A percentile compares a stretch with the other conserved stretches of the same genome.
Conservation (phyloP, 2,113 vertebrate genomes). For the Otocyon megalotis region DNA sequence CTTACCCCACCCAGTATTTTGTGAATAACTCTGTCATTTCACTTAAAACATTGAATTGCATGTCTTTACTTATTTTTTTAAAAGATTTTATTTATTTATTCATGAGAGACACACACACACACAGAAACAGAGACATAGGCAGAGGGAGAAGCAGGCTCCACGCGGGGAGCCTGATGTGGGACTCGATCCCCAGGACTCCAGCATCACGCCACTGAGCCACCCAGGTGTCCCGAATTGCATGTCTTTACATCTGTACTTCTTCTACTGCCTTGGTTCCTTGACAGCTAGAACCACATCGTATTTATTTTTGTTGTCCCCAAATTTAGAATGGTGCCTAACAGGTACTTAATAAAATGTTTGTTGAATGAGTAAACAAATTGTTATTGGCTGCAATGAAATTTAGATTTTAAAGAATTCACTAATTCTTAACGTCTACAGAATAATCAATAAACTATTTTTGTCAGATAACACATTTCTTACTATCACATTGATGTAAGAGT, state of each 20-base stretch:
- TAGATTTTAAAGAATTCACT: conserved; percentile 13
- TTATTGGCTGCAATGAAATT: not conserved
- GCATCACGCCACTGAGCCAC: too few species aligned
- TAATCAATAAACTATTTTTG: not conserved
- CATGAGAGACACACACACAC: too few species aligned
- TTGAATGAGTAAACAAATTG: not conserved
- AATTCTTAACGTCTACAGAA: not conserved
- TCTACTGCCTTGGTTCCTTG: not conserved
- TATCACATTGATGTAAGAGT: not conserved
- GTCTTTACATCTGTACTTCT: not conserved
- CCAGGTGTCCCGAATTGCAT: not conserved
- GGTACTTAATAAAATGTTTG: not conserved
- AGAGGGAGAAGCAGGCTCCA: too few species aligned
- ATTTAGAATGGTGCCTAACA: not conserved
- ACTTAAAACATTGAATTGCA: not conserved
- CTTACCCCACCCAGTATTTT: not conserved
- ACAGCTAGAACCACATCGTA: not conserved
- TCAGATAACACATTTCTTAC: conserved; percentile 28
- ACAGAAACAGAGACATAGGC: too few species aligned
- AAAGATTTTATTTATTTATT: too few species aligned
- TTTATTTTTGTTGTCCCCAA: conserved; percentile 4
- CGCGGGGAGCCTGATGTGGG: too few species aligned
- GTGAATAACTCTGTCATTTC: not conserved
- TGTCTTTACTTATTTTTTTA: not conserved
- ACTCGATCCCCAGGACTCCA: too few species aligned